These are phyloP conservation scores for Tinamus major DNA, from an alignment of 2,797 vertebrate species.

Conservation along the genomic window DNA sequence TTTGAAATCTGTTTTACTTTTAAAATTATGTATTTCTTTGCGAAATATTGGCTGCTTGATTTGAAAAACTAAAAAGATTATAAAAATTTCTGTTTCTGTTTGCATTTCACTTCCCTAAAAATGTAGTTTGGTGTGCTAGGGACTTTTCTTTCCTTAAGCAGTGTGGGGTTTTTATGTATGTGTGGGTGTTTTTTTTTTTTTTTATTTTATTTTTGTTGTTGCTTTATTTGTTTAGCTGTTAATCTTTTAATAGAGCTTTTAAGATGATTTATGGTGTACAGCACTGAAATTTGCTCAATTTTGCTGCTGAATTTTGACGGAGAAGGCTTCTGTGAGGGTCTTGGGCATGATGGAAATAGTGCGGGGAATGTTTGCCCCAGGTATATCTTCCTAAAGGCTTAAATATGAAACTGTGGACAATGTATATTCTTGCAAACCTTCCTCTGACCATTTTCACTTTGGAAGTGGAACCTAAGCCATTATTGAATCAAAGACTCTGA, in stretches of 20 bases:
- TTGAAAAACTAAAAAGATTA: background rate
- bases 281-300: background rate
- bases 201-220: no score
- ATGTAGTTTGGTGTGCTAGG: background rate
- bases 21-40: background rate
- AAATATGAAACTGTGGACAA: background rate
- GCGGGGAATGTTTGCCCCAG: background rate
- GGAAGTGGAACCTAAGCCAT: background rate
- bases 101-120: constrained; percentile 28
- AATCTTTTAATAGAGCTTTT: background rate
- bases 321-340: background rate
- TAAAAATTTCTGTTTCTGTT: background rate
- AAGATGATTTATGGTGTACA: background rate
- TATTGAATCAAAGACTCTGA: background rate
- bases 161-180: no score
- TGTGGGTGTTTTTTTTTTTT: no score
- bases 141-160: background rate
- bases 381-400: background rate
- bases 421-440: background rate
- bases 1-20: background rate
- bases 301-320: background rate
- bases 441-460: background rate
- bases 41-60: background rate
- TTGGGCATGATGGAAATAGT: background rate
- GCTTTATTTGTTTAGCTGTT: no score